These are phyloP conservation scores for Sweltsa coloradensis DNA, from an alignment of 1,140 invertebrate genomes.

Conservation along the genomic window DNA sequence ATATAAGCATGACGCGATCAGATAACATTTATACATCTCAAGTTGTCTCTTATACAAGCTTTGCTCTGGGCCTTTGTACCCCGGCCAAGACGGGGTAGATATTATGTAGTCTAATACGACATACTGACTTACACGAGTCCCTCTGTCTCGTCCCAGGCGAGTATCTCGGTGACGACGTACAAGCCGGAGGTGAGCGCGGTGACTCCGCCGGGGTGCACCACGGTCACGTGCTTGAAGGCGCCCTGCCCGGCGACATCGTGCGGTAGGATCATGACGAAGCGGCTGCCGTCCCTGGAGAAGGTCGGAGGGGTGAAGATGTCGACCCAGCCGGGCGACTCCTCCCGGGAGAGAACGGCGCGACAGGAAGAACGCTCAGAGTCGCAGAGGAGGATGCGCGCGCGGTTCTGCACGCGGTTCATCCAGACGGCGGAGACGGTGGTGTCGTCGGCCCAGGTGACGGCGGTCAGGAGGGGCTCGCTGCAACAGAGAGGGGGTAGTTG, in stretches of 20 bases:
- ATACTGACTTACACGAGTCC: conserved; percentile 9
- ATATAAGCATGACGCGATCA: too few species aligned
- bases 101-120: conserved; percentile 13
- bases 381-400: conserved; percentile 50
- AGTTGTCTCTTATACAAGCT: too few species aligned
- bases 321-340: conserved; percentile 48
- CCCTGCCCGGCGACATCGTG: conserved; percentile 34
- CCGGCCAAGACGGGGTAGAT: conserved; percentile 27
- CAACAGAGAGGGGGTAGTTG: too few species aligned
- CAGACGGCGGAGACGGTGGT: conserved; percentile 47
- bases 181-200: conserved; percentile 33
- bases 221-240: conserved; percentile 51
- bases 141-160: conserved; percentile 6
- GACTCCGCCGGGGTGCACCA: conserved; percentile 37
- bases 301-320: conserved; percentile 42
- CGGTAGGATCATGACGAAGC: conserved; percentile 43
- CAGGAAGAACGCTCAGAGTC: conserved; percentile 42
- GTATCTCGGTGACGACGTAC: conserved; percentile 8
- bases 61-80: too few species aligned
- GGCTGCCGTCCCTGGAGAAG: conserved; percentile 38
- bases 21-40: too few species aligned
- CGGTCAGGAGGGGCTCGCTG: conserved; percentile 47
- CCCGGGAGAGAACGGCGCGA: conserved; percentile 32
- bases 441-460: conserved; percentile 50
- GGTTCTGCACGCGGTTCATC: conserved; percentile 54